Evolutionary conservation across 2,797 vertebrate genomes (phyloP).

Genomic region (Perodicticus potto): DNA sequence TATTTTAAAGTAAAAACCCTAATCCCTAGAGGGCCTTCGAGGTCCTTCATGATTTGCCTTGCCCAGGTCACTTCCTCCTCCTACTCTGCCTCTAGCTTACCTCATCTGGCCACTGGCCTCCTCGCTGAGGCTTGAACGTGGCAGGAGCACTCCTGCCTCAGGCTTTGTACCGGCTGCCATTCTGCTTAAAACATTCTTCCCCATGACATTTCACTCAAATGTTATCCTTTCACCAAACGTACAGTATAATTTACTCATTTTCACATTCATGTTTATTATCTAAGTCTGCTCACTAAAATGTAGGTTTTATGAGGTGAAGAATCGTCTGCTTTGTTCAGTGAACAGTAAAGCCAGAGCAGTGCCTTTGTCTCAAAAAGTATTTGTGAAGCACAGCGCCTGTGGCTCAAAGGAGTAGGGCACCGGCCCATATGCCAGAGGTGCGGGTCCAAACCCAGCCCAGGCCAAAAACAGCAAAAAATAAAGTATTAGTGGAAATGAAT

Average conservation of each 20-base stretch:
- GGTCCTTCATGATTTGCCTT: not conserved
- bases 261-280: not conserved
- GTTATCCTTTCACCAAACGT: not conserved
- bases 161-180: not conserved
- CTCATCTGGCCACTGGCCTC: not conserved
- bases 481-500: not conserved
- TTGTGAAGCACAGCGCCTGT: too few species aligned
- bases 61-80: not conserved
- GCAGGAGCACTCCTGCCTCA: not conserved
- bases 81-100: not conserved
- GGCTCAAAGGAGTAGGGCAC: too few species aligned
- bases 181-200: not conserved
- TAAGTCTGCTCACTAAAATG: not conserved
- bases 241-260: not conserved
- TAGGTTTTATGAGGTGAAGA: not conserved
- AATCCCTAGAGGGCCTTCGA: not conserved
- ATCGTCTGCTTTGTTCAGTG: slow-evolving; percentile 32
- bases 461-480: not conserved
- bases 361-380: not conserved
- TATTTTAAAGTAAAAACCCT: not conserved
- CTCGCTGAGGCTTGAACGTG: not conserved
- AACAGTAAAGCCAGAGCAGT: not conserved
- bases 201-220: not conserved
- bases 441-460: too few species aligned
- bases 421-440: too few species aligned